Percentiles rank a stretch among this genome's conserved stretches.
Evolutionary conservation across 2,797 vertebrate genomes (phyloP).

Genomic region (Poecilia wingei): DNA sequence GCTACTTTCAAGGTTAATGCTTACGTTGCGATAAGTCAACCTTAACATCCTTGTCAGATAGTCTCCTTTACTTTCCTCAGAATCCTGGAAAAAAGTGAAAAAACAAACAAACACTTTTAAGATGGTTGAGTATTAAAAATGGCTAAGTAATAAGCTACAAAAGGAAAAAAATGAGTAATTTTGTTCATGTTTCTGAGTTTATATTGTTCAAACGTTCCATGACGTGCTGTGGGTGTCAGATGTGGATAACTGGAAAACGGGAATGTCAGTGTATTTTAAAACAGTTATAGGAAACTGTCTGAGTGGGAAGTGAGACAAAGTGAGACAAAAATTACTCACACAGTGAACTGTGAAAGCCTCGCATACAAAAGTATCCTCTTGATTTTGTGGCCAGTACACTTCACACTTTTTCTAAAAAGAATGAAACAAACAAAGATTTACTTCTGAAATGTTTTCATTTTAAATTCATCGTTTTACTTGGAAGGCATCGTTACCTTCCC

Average conservation of each 20-base stretch:
- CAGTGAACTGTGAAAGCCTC: conserved; percentile 86
- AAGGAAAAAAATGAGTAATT: not conserved
- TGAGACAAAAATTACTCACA: conserved; percentile 82
- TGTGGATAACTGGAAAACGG: not conserved
- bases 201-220: not conserved
- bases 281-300: not conserved
- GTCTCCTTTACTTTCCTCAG: conserved; percentile 87
- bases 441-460: too few relatives aligned
- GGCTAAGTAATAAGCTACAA: not conserved
- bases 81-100: conserved; percentile 78
- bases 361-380: conserved; percentile 72
- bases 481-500: conserved; percentile 84
- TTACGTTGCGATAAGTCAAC: conserved; percentile 77
- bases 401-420: conserved; percentile 93
- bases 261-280: conserved; percentile 1
- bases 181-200: not conserved
- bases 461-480: not conserved
- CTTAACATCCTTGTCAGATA: conserved; percentile 88
- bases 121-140: not conserved
- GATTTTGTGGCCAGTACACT: conserved; percentile 88
- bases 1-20: conserved; percentile 38
- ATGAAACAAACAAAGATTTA: not conserved
- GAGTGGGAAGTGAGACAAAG: conserved; percentile 46
- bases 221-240: not conserved
- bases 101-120: not conserved